Conservation (phyloP, 2,797 vertebrate species). For the Coregonus suidteri region DNA sequence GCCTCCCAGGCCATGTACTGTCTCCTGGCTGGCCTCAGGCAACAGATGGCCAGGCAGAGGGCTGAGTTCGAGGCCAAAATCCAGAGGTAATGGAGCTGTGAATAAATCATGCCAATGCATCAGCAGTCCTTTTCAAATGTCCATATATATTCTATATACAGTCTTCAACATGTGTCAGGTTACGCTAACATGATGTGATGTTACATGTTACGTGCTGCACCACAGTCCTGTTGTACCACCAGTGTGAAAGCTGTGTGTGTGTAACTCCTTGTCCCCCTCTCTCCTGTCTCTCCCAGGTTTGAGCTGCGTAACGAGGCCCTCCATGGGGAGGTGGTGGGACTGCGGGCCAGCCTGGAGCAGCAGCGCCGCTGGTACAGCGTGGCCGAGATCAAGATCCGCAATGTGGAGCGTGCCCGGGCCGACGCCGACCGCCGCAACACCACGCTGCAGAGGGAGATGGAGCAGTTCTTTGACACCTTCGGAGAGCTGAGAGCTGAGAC, state of each 20-base stretch:
- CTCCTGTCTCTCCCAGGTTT: slow-evolving; percentile 64
- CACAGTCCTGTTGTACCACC: background rate
- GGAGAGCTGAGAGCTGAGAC: slow-evolving; percentile 63
- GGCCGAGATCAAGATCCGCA: slow-evolving; percentile 73
- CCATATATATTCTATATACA: background rate
- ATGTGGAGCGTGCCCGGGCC: slow-evolving; percentile 73
- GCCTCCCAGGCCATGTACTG: slow-evolving; percentile 41
- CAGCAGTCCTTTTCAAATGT: background rate
- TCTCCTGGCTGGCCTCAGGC: slow-evolving; percentile 61
- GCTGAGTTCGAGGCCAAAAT: slow-evolving; percentile 72
- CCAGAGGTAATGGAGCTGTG: slow-evolving; percentile 57
- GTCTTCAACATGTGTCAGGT: background rate
- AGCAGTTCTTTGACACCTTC: slow-evolving; percentile 77
- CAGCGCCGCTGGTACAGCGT: slow-evolving; percentile 71
- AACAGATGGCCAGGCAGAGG: slow-evolving; percentile 74
- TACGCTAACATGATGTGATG: background rate
- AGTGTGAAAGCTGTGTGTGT: background rate
- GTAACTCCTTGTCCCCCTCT: background rate
- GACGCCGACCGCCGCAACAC: slow-evolving; percentile 75
- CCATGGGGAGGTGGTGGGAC: slow-evolving; percentile 67
- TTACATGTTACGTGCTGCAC: background rate
- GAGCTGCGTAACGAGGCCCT: slow-evolving; percentile 75
- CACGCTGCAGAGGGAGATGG: slow-evolving; percentile 77
- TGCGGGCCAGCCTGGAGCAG: slow-evolving; percentile 72
- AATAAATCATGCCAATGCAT: too few relatives aligned